Percentiles rank a stretch among this genome's conserved stretches.
Conservation (phyloP, 1,140 invertebrate species). For the Bicyclus anynana region DNA sequence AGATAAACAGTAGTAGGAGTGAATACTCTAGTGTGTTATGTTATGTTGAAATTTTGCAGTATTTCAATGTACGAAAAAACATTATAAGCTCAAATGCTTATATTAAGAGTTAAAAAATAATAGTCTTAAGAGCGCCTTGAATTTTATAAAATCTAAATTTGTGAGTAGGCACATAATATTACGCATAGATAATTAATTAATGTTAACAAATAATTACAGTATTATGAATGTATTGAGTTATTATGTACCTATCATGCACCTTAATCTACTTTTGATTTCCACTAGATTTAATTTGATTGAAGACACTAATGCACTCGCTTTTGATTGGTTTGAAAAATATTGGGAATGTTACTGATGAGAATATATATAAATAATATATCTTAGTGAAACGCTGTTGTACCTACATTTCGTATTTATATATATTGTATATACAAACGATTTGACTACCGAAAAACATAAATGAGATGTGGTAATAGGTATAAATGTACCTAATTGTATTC, state of each 20-base stretch:
- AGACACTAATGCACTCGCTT: neutral
- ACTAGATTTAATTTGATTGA: neutral
- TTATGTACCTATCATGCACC: neutral
- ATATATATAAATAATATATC: neutral
- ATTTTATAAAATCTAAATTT: neutral
- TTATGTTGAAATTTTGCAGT: neutral
- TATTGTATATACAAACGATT: no score
- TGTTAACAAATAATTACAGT: neutral
- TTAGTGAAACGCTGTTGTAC: neutral
- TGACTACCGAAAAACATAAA: no score
- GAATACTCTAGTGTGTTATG: neutral
- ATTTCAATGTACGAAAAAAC: slow-evolving; percentile 4
- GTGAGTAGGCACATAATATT: neutral
- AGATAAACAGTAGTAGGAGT: neutral
- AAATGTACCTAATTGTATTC: no score
- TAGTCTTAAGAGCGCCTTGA: slow-evolving; percentile 25
- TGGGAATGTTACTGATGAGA: neutral
- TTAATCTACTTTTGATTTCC: neutral
- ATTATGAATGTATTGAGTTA: neutral
- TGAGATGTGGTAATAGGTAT: no score
- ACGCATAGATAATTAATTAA: neutral
- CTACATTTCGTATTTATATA: no score
- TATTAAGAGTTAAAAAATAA: slow-evolving; percentile 7
- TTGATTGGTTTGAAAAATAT: neutral
- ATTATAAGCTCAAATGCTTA: slow-evolving; percentile 23